Conservation (phyloP, 2,888 invertebrate species). For the Tuberolachnus salignus region DNA sequence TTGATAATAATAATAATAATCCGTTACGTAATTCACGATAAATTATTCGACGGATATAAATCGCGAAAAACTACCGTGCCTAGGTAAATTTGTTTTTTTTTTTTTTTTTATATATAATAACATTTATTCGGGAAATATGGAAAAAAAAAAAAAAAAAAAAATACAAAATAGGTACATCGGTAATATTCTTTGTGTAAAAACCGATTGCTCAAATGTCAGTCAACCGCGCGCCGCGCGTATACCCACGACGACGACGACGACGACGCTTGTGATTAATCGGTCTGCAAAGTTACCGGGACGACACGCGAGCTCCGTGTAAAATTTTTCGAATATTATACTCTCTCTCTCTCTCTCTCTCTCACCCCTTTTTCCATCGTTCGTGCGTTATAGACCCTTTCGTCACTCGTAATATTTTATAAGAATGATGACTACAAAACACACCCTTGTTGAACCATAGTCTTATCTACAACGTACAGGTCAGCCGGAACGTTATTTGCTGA, state of each 20-base stretch:
- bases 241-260: too few species aligned
- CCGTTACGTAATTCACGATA: background rate
- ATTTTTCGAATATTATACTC: background rate
- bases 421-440: background rate
- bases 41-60: background rate
- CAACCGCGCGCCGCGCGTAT: background rate
- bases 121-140: too few species aligned
- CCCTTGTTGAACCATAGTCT: background rate
- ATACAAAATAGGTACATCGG: too few species aligned
- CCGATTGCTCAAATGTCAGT: slow-evolving; percentile 5
- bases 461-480: background rate
- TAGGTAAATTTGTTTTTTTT: too few species aligned
- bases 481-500: background rate
- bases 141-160: too few species aligned
- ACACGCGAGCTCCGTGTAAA: slow-evolving; percentile 1
- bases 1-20: background rate
- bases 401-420: background rate
- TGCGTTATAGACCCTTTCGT: background rate
- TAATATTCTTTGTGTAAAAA: background rate
- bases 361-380: background rate
- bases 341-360: background rate
- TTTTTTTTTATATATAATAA: too few species aligned
- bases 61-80: background rate
- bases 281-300: slow-evolving; percentile 8
- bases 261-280: slow-evolving; percentile 13